Evolutionary conservation across 2,797 vertebrate genomes (phyloP), one percentile per base, ranked within the genome.

Genomic region (Sebastes aleutianus): DNA sequence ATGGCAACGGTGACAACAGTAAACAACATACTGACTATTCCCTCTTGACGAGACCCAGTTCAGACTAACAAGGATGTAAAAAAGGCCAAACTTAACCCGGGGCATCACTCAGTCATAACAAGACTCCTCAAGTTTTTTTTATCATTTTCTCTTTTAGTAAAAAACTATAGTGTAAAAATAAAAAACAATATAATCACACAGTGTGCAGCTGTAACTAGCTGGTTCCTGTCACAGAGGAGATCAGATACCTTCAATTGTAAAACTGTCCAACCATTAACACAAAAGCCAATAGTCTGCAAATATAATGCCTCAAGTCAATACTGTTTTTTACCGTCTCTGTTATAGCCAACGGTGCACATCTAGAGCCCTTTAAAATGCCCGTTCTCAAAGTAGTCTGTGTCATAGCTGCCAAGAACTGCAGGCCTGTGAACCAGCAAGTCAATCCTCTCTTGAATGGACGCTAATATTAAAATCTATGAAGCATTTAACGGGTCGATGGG

Each of bases 361-460:
- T 36, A 9, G n/a, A 70, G 14, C 12, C 4, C 36, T 74, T 62
- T 27, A 24, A 65, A 74, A 58, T 20, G 4, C n/a, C 2, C 7
- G 16, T 16, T 32, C 9, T 74, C 1, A 36, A 20, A 65, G 8
- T 61, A 50, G 18, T 76, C 18, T 43, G 3, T 47, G 29, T 10
- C 39, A 18, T 11, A 82, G 78, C 78, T 78, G 73, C 76, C 62
- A 54, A 47, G 8, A 58, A 53, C 50, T 68, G 56, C 50, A 61
- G 24, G 8, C 6, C 2, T 73, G 7, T 78, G 34, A 61, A 24
- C 43, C 16, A 61, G 20, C 1, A 73, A 57, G 36, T 73, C 54
- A 73, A 59, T 61, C 26, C 7, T 34, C 32, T 43, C n/a, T 39
- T 36, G 1, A 36, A 50, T 14, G 10, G 13, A 54, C 5, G 16